Evolutionary conservation across 2,888 invertebrate genomes (phyloP).

Genomic region (Macrosoma leucophasiata): DNA sequence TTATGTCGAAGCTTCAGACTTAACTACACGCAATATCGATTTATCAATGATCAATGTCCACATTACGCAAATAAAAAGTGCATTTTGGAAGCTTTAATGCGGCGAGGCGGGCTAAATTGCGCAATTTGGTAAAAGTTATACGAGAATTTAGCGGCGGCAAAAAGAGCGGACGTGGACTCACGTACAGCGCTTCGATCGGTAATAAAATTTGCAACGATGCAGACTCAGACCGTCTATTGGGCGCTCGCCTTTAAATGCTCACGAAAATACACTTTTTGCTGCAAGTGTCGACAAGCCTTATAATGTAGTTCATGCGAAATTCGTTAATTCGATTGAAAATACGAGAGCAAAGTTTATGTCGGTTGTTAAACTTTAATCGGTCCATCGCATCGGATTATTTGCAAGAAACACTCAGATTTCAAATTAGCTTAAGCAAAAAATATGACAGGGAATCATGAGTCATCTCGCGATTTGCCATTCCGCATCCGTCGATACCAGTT

Average conservation of each 20-base stretch:
- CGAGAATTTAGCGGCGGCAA: conserved; percentile 47
- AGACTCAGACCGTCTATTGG: conserved; percentile 40
- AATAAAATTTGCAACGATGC: conserved; percentile 44
- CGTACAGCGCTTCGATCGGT: conserved; percentile 33
- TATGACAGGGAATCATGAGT: too few relatives aligned
- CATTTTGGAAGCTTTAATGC: conserved; percentile 35
- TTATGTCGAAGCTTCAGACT: too few relatives aligned
- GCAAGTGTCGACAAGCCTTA: conserved; percentile 10
- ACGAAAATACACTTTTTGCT: conserved; percentile 33
- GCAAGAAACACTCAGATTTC: too few relatives aligned
- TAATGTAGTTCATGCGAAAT: too few relatives aligned
- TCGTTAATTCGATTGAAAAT: too few relatives aligned
- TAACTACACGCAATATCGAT: too few relatives aligned
- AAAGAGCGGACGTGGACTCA: conserved; percentile 48
- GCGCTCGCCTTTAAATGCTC: conserved; percentile 26
- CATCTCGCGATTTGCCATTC: too few relatives aligned
- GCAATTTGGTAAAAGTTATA: conserved; percentile 58
- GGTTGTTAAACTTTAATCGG: too few relatives aligned
- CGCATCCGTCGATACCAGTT: too few relatives aligned
- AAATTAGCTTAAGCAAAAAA: too few relatives aligned
- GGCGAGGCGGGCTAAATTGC: conserved; percentile 41
- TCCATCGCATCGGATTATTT: too few relatives aligned
- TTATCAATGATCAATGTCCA: conserved; percentile 32
- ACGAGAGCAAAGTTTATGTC: too few relatives aligned
- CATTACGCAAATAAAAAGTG: conserved; percentile 31